A percentile compares a stretch with the other conserved stretches of the same genome.
These are phyloP conservation scores for Orientallactaga bullata DNA, from an alignment of 2,113 vertebrate species.

Conservation along the genomic window DNA sequence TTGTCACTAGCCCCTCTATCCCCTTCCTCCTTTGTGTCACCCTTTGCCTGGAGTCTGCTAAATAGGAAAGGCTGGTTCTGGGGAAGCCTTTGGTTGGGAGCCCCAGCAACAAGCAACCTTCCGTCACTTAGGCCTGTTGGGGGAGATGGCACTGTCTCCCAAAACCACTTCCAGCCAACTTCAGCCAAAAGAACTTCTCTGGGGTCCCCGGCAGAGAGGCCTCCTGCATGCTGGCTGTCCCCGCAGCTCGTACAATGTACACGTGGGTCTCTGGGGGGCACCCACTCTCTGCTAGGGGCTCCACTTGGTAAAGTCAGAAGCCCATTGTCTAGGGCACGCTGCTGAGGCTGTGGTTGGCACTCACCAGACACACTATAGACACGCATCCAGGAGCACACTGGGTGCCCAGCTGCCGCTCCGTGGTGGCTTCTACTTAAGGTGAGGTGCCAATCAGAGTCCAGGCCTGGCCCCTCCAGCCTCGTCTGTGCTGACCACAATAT, in stretches of 20 bases:
- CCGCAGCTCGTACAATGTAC: neutral
- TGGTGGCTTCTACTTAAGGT: neutral
- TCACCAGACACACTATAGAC: neutral
- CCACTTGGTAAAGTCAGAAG: neutral
- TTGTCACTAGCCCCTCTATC: rapidly evolving
- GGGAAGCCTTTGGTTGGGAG: neutral
- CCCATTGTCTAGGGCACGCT: rapidly evolving
- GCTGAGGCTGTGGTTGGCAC: neutral
- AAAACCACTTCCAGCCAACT: neutral
- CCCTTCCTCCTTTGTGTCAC: neutral
- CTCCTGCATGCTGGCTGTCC: neutral
- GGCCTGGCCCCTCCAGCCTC: rapidly evolving
- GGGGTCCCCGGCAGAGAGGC: neutral
- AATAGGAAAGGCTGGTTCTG: neutral
- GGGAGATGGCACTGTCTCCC: neutral
- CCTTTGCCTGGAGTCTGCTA: neutral
- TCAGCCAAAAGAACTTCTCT: neutral
- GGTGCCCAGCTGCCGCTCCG: slow-evolving; percentile 55
- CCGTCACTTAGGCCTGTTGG: neutral
- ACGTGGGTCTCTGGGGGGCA: neutral
- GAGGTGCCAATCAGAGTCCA: slow-evolving; percentile 21
- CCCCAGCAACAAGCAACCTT: neutral
- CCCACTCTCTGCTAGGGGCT: neutral
- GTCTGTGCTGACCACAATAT: neutral
- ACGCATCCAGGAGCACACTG: neutral